Evolutionary conservation across 1,140 invertebrate genomes (phyloP), one percentile per base, ranked within the genome.

Genomic region (Trigoniulus corallinus): DNA sequence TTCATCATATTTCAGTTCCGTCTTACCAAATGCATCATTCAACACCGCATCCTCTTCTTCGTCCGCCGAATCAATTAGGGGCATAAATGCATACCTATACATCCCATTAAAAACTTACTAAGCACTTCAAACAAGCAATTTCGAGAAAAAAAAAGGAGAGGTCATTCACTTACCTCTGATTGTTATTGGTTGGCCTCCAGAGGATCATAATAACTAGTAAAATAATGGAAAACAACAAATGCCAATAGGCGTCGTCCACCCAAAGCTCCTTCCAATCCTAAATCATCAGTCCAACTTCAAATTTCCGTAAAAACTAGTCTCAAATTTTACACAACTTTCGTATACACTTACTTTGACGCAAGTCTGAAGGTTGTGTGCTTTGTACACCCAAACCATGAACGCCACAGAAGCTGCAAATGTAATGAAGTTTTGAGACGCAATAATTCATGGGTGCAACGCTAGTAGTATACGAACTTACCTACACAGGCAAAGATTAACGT

Each of bases 201-300:
- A 95, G 72, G 53, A 95, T 76, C 84, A 94, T 94, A 54, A 95
- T 94, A 13, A 88, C 84, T 34, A 88, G 66, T 21, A 95, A 70
- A 50, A 95, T 77, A 42, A 82, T 72, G 20, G 83, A 88, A 66
- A 95, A 95, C 20, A 93, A 68, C 21, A 94, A 74, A 65, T 91
- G 88, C 91, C 91, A 95, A 65, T 86, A 94, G 2, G 85, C 89
- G 53, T 89, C 85, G 67, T 95, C 88, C 52, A 94, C 63, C 86
- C 86, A 91, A 48, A 93, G 70, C 64, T 89, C 80, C 61, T 83
- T 84, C 89, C 88, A 94, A 52, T 88, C 81, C 77, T 82, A 20
- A 56, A 12, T 47, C 46, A 18, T 24, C 26, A n/a, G n/a, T n/a
- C n/a, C n/a, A n/a, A n/a, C n/a, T n/a, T n/a, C n/a, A n/a, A n/a